A percentile compares a stretch with the other conserved stretches of the same genome.
phyloP scores from a whole-genome alignment of 30 jellyfish, hydroid and myxozoan genomes.

The Catostylus mosaicus region DNA sequence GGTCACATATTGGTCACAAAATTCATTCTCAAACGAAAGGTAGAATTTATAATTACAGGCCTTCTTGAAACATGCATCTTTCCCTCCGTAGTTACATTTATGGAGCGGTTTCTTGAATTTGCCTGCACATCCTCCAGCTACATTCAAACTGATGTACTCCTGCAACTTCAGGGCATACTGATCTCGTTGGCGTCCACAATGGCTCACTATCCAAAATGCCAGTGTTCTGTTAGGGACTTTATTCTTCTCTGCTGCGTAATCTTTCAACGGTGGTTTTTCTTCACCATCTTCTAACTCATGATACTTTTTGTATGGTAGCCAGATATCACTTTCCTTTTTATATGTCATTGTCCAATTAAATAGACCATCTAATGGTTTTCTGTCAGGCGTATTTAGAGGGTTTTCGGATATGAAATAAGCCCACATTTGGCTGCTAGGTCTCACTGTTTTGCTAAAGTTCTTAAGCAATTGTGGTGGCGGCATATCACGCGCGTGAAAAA shows the following conservation, averaged over 20 bases:
- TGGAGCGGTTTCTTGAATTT: not conserved
- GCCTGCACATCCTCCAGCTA: conserved; percentile 67
- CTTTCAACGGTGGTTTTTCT: not conserved
- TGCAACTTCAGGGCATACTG: conserved; percentile 27
- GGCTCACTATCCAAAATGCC: conserved; percentile 65
- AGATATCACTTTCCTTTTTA: too few species aligned
- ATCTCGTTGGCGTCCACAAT: conserved; percentile 70
- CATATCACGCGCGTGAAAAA: too few species aligned
- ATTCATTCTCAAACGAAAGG: too few species aligned
- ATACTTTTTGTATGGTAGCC: conserved; percentile 52
- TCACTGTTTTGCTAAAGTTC: not conserved
- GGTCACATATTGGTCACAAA: too few species aligned
- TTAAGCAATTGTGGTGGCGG: too few species aligned
- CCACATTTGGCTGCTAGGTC: conserved; percentile 53
- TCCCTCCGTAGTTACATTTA: conserved; percentile 42
- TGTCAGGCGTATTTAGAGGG: conserved; percentile 23
- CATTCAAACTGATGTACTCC: conserved; percentile 32
- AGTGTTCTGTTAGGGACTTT: conserved; percentile 6
- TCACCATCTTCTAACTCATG: not conserved
- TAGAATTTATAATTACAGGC: too few species aligned
- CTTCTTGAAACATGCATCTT: conserved; percentile 33
- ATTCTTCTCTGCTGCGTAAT: conserved; percentile 55
- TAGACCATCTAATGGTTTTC: not conserved
- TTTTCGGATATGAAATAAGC: conserved; percentile 53
- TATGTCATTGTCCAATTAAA: too few species aligned